Evolutionary conservation across 1,140 invertebrate genomes (phyloP), one percentile per base, ranked within the genome.

Genomic region (Aethina tumida): DNA sequence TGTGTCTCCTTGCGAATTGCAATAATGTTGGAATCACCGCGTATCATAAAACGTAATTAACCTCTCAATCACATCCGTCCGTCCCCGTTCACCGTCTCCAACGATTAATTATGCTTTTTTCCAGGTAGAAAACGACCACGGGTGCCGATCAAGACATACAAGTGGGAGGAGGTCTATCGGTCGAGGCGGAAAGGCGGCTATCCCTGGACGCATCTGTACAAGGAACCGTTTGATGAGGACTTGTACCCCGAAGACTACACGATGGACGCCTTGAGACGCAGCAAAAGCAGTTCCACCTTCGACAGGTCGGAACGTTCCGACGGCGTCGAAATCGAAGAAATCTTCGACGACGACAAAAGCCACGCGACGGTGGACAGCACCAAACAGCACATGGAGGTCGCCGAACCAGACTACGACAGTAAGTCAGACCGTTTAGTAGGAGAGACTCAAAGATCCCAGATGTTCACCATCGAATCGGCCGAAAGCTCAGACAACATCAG

Each of bases 131-230:
- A 57, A 50, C 45, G 55, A 55, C 71, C 75, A 45, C 68, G 70
- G 42, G 66, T 75, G 49, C 74, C 74, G 16, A 63, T 74, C 50
- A 73, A 75, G 56, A 79, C 77, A 17, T 81, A 80, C 61, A 67
- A 74, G 66, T 81, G 79, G 79, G 77, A 81, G 61, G 79, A 81
- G 63, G 58, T 81, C 7, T 60, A 68, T 47, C 63, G 75, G 53
- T 65, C 71, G 41, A 61, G 62, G 39, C 58, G 61, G 42, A 50
- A 60, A 49, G 79, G 79, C 41, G 73, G 70, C 24, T 81, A 81
- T 53, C 79, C 79, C 37, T 81, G 77, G 76, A 81, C 79, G 12
- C 69, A 78, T 56, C 55, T 81, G 7, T 55, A 55, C 29, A 62
- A 60, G 44, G 41, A 42, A 16, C 53, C 51, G 5, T 58, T 48